Base-by-base conservation (phyloP, 2,113 vertebrate genomes). In the Suricata suricatta region DNA sequence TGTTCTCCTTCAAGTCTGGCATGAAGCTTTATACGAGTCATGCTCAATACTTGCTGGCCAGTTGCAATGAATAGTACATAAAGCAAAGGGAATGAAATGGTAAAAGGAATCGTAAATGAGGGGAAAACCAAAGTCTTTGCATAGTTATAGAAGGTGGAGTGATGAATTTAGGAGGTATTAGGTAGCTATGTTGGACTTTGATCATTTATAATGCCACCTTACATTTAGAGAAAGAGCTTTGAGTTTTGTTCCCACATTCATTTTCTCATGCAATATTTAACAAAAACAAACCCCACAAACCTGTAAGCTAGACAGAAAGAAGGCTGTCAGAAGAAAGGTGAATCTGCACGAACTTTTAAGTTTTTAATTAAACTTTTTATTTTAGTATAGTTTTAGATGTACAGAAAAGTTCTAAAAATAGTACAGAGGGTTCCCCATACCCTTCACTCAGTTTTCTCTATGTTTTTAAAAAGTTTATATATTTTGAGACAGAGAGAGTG, bases 321-420 rank as follows among this genome's bases (percentile, higher is more conserved):
- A 90, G 33, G 14, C 19, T 83, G 12, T 66, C 60, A 71, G 44
- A 88, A 83, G 27, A 95, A 57, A 93, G 27, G 17, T 27, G 25
- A 83, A 25, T 33, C 76, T 84, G 44, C 9, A 50, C 74, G 72
- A 76, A 21, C 60, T 79, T 69, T 86, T 66, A 38, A 52, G 21
- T 27, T 97, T 83, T 68, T 57, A 74, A 69, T 64, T 41, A 63
- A 85, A 90, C 8, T 66, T 90, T 79, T 89, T 38, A 54, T 90
- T 90, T 77, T 76, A 95, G 57, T 86, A 91, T 17, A 88, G 9
- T 66, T 82, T 96, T 76, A 86, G 72, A 60, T 81, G 31, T 52
- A 76, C 7, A 81, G 60, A 52, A 90, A 79, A 50, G 52, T 27
- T 66, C 29, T 33, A 35, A 79, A 87, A 7, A 44, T 14, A 66